These are phyloP conservation scores for Bombus fervidus DNA, from an alignment of 1,140 invertebrate species.

Conservation along the genomic window DNA sequence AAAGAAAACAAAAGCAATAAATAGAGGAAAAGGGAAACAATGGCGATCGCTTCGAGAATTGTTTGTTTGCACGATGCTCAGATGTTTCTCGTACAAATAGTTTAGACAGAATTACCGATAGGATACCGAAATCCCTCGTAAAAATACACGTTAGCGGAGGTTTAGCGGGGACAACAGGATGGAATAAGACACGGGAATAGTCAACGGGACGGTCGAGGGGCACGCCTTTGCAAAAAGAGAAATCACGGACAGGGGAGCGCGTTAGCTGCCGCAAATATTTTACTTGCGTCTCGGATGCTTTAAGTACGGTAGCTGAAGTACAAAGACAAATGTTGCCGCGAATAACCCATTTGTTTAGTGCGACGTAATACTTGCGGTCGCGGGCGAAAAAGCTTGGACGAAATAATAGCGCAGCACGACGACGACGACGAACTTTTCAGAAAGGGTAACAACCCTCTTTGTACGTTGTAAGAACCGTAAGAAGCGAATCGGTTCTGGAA, in stretches of 20 bases:
- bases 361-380: conserved; percentile 33
- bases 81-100: conserved; percentile 62
- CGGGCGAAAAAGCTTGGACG: conserved; percentile 26
- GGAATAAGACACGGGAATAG: conserved; percentile 43
- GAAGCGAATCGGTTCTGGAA: conserved; percentile 6
- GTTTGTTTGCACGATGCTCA: conserved; percentile 41
- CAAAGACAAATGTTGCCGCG: conserved; percentile 63
- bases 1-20: background rate
- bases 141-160: conserved; percentile 71
- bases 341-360: conserved; percentile 63
- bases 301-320: conserved; percentile 64
- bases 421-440: background rate
- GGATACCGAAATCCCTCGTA: conserved; percentile 70
- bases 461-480: background rate
- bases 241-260: conserved; percentile 17
- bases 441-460: background rate
- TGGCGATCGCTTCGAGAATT: conserved; percentile 23
- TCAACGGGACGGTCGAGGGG: background rate
- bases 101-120: conserved; percentile 72
- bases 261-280: conserved; percentile 70
- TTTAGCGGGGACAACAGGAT: conserved; percentile 63
- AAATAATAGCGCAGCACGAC: conserved; percentile 41
- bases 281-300: conserved; percentile 67
- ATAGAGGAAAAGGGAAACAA: background rate
- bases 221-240: background rate